Conservation (phyloP, 2,888 invertebrate genomes). For the Tiliacea aurago region DNA sequence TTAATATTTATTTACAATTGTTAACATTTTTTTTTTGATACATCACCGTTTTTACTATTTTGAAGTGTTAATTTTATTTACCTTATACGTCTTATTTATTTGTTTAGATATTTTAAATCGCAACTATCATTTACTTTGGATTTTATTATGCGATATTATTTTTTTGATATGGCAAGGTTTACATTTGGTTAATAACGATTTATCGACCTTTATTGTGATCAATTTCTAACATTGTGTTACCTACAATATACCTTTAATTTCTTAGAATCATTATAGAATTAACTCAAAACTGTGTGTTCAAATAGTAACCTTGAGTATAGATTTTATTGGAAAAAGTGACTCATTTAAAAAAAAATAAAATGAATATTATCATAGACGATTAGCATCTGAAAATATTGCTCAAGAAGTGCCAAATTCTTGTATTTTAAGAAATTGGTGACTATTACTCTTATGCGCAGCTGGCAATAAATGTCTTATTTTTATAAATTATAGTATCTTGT, state of each 20-base stretch:
- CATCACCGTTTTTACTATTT: slow-evolving; percentile 47
- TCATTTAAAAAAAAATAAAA: neutral
- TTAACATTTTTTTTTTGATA: slow-evolving; percentile 57
- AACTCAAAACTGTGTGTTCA: slow-evolving; percentile 21
- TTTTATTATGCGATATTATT: neutral
- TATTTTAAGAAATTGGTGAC: slow-evolving; percentile 53
- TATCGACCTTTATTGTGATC: slow-evolving; percentile 10
- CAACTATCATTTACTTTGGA: slow-evolving; percentile 5
- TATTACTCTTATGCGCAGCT: slow-evolving; percentile 56
- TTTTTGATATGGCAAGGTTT: neutral
- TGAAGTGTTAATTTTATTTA: slow-evolving; percentile 54
- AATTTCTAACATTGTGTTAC: neutral
- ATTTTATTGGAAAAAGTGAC: neutral
- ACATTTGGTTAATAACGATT: slow-evolving; percentile 6
- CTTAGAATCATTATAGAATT: neutral
- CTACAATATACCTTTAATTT: neutral
- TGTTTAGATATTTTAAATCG: slow-evolving; percentile 32
- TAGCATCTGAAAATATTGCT: slow-evolving; percentile 65
- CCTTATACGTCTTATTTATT: slow-evolving; percentile 45
- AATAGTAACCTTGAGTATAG: slow-evolving; percentile 10
- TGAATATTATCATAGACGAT: slow-evolving; percentile 32
- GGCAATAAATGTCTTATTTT: slow-evolving; percentile 54
- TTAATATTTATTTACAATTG: slow-evolving; percentile 52
- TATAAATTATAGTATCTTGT: slow-evolving; percentile 42
- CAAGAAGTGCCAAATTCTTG: slow-evolving; percentile 73